Percentiles rank a stretch among this genome's conserved stretches.
These are phyloP conservation scores for Yponomeuta evonymella DNA, from an alignment of 2,888 invertebrate genomes.

Conservation along the genomic window DNA sequence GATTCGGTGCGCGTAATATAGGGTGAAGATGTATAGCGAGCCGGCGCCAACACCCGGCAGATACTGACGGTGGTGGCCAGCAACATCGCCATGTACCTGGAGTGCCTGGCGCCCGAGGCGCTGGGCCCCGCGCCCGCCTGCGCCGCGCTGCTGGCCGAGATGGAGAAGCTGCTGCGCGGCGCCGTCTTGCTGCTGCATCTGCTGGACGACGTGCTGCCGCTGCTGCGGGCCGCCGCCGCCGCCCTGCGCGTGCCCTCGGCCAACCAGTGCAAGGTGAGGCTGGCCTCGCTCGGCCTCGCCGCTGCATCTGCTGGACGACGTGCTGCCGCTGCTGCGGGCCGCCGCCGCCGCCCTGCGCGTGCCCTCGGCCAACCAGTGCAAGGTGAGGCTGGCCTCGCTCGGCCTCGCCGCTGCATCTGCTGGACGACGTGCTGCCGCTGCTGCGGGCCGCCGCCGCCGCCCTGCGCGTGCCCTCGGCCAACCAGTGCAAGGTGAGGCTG, in stretches of 20 bases:
- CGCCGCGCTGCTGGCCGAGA: constrained; percentile 85
- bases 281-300: constrained; percentile 80
- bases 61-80: constrained; percentile 86
- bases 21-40: too few species aligned
- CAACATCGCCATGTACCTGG: constrained; percentile 95
- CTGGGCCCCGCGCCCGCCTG: constrained; percentile 81
- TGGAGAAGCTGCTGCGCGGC: constrained; percentile 91
- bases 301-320: constrained; percentile 51
- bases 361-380: constrained; percentile 87
- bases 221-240: constrained; percentile 86
- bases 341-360: constrained; percentile 88
- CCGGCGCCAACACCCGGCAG: constrained; percentile 29
- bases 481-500: too few species aligned
- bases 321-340: constrained; percentile 76
- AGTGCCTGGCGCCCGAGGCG: constrained; percentile 91
- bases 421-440: constrained; percentile 33
- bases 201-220: constrained; percentile 81
- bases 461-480: constrained; percentile 65
- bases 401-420: too few species aligned
- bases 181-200: constrained; percentile 82
- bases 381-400: constrained; percentile 68
- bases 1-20: too few species aligned
- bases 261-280: constrained; percentile 87
- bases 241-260: constrained; percentile 90
- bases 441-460: constrained; percentile 84